A percentile compares a stretch with the other conserved stretches of the same genome.
Conservation (phyloP, 1,140 invertebrate genomes). For the Drosophila malerkotliana region DNA sequence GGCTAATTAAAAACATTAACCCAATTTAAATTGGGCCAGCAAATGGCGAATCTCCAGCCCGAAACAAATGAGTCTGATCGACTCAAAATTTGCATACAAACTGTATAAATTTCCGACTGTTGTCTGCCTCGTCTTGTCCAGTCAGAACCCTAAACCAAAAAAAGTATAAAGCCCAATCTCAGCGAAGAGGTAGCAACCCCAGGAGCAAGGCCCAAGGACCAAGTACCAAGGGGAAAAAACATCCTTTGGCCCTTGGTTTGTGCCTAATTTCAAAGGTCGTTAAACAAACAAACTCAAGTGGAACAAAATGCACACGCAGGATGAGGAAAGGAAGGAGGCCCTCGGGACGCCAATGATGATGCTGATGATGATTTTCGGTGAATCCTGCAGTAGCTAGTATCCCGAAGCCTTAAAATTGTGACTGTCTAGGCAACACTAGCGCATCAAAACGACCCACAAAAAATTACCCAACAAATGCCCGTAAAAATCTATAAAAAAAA, state of each 20-base stretch:
- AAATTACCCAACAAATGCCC: conserved; percentile 74
- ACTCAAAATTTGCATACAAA: conserved; percentile 72
- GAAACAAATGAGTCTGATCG: conserved; percentile 19
- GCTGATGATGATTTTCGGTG: background rate
- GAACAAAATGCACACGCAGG: conserved; percentile 72
- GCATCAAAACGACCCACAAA: conserved; percentile 63
- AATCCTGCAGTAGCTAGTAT: background rate
- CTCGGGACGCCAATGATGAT: conserved; percentile 25
- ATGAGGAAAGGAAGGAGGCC: conserved; percentile 43
- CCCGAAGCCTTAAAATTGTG: background rate
- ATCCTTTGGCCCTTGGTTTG: conserved; percentile 72
- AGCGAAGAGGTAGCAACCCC: conserved; percentile 31
- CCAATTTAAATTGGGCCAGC: conserved; percentile 77
- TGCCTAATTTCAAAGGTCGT: conserved; percentile 84
- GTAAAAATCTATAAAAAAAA: conserved; percentile 75
- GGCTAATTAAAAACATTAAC: conserved; percentile 71
- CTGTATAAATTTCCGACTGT: conserved; percentile 69
- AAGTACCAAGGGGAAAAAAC: conserved; percentile 2
- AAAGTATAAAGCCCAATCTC: background rate
- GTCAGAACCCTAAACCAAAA: background rate
- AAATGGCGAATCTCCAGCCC: conserved; percentile 53
- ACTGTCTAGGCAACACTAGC: conserved; percentile 8
- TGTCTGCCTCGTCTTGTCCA: conserved; percentile 20
- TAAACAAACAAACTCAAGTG: conserved; percentile 84
- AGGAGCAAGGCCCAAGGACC: background rate